Evolutionary conservation across 2,888 invertebrate species (phyloP).

Genomic region (Anorthoa munda): DNA sequence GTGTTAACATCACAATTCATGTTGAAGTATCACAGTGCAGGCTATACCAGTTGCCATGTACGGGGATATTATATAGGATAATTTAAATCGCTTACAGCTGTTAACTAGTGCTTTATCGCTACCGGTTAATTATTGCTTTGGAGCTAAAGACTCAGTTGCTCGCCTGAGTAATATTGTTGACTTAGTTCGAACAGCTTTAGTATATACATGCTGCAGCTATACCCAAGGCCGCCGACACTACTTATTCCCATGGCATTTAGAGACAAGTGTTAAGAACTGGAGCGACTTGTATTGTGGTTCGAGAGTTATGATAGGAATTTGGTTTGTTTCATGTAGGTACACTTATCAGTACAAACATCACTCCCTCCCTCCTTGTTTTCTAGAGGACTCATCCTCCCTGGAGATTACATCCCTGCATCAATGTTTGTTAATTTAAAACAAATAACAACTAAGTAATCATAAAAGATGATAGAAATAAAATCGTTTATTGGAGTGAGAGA

Average conservation of each 20-base stretch:
- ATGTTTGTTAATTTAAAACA: background rate
- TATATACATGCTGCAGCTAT: background rate
- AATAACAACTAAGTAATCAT: background rate
- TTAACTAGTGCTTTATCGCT: constrained; percentile 71
- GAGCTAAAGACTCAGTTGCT: constrained; percentile 62
- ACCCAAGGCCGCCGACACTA: constrained; percentile 47
- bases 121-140: constrained; percentile 74
- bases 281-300: background rate
- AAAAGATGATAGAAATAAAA: too few relatives aligned
- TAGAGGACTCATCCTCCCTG: background rate
- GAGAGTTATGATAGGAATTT: constrained; percentile 1
- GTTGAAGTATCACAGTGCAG: constrained; percentile 40
- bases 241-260: constrained; percentile 53
- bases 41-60: constrained; percentile 63
- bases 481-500: too few relatives aligned
- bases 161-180: constrained; percentile 27
- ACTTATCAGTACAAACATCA: too few relatives aligned
- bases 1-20: constrained; percentile 48
- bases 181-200: constrained; percentile 11
- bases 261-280: constrained; percentile 18
- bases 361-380: background rate
- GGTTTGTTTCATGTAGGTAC: background rate
- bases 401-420: background rate
- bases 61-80: constrained; percentile 63
- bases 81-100: constrained; percentile 70